phyloP scores from a whole-genome alignment of 2,888 invertebrate genomes.

The Harpagoxenus sublaevis region DNA sequence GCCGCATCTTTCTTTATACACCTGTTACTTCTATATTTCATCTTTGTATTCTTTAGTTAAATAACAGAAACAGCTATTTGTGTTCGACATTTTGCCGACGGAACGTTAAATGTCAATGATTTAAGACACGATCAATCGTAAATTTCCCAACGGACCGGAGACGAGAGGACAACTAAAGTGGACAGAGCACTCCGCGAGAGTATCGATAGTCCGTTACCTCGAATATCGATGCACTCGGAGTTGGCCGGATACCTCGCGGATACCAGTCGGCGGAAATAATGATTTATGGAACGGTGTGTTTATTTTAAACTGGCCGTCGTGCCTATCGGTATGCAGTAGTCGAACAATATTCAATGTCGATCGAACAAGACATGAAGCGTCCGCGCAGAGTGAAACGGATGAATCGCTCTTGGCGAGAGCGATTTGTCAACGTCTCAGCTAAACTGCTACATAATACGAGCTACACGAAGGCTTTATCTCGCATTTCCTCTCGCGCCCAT shows the following conservation, averaged over 20 bases:
- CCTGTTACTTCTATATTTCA: neutral
- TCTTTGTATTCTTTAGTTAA: constrained; percentile 28
- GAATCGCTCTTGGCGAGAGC: constrained; percentile 44
- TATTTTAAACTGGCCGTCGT: constrained; percentile 71
- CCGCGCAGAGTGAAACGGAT: constrained; percentile 59
- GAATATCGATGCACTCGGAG: constrained; percentile 62
- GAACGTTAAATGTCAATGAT: constrained; percentile 57
- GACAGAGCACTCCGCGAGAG: constrained; percentile 55
- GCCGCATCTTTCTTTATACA: neutral
- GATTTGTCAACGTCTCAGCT: constrained; percentile 60
- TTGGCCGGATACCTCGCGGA: constrained; percentile 27
- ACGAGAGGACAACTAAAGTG: constrained; percentile 44
- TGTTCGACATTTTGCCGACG: neutral
- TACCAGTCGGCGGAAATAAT: constrained; percentile 57
- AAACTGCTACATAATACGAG: constrained; percentile 57
- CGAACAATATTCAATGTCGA: constrained; percentile 79
- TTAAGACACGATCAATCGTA: constrained; percentile 63
- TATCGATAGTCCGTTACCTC: constrained; percentile 59
- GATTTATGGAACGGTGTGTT: constrained; percentile 70
- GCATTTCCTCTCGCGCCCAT: constrained; percentile 46
- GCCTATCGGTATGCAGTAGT: constrained; percentile 65
- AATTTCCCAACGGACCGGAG: constrained; percentile 53
- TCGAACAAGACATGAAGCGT: constrained; percentile 74
- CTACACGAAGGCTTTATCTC: constrained; percentile 54
- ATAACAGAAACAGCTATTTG: constrained; percentile 26